Base-by-base conservation (phyloP, 2,113 vertebrate genomes). In the Ifrita kowaldi region DNA sequence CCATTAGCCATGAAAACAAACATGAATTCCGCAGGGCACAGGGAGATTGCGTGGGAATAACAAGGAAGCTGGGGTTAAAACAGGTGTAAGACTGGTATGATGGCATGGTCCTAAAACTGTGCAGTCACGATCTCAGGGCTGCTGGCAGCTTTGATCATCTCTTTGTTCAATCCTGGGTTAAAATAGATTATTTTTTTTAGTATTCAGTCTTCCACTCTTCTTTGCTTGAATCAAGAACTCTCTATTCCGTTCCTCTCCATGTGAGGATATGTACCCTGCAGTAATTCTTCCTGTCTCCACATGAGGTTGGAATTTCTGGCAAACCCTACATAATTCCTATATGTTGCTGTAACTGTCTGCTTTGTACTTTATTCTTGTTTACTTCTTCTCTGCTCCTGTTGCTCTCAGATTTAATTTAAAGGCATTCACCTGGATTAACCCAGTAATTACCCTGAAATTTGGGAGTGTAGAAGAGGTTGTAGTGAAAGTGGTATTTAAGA, bases 221-320 rank as follows among this genome's bases (percentile, higher is more conserved):
- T 71, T 67, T 91, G 32, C 19, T 90, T 82, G n/a, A 73, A 84
- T 57, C 57, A 89, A 70, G 37, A 89, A 56, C 21, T 30, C 35
- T 76, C 64, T 62, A 49, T 81, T 68, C 50, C 35, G n/a, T 77
- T 80, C 63, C 62, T 93, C 70, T 70, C 35, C 27, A 19, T 52
- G 23, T 87, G 42, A 90, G 82, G 35, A 70, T 91, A 83, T 20
- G 21, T 71, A 77, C 59, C 93, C 92, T 0, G 17, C 1, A 8
- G 90, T 92, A 90, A 91, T 94, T 96, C 74, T 95, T 96, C 95
- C 79, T 96, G 93, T 95, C 87, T 94, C 92, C 53, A 93, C 93
- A 94, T 63, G 90, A 96, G 63, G 83, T 17, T 67, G 85, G 88
- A 84, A 94, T 90, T 95, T 96, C 85, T 97, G 95, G 87, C 95